Percentiles rank a stretch among this genome's conserved stretches.
Conservation (phyloP, 30 jellyfish, hydroid and myxozoan species). For the Hydra vulgaris region DNA sequence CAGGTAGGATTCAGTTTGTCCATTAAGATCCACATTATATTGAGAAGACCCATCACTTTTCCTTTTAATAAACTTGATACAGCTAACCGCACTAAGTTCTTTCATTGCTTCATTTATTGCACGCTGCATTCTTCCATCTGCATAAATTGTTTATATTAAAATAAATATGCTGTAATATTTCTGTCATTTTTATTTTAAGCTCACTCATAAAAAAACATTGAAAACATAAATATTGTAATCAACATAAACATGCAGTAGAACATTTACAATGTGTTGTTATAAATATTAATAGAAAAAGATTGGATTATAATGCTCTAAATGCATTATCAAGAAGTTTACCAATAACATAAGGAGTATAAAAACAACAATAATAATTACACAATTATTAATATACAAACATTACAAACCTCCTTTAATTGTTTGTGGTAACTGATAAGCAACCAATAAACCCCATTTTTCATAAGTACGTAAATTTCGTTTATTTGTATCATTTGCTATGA, state of each 20-base stretch:
- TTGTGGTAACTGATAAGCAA: not conserved
- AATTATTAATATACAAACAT: no score
- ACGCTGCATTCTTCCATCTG: not conserved
- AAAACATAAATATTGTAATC: no score
- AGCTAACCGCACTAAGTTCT: not conserved
- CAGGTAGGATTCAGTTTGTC: not conserved
- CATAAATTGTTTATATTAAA: not conserved
- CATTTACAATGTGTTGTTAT: no score
- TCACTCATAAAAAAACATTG: no score
- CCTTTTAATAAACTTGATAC: not conserved
- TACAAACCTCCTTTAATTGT: not conserved
- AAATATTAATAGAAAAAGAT: no score
- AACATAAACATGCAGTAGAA: no score
- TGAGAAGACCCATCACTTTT: not conserved
- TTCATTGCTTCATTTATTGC: not conserved
- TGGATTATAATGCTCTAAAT: no score
- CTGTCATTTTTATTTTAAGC: no score
- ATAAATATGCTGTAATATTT: no score
- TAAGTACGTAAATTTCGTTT: not conserved
- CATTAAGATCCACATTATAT: not conserved
- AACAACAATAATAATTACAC: no score
- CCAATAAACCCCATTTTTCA: not conserved
- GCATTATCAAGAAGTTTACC: no score
- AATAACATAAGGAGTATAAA: no score
- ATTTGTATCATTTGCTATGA: not conserved